These are phyloP conservation scores for Calliscelio sp. DNA, from an alignment of 2,888 invertebrate species.

Conservation along the genomic window DNA sequence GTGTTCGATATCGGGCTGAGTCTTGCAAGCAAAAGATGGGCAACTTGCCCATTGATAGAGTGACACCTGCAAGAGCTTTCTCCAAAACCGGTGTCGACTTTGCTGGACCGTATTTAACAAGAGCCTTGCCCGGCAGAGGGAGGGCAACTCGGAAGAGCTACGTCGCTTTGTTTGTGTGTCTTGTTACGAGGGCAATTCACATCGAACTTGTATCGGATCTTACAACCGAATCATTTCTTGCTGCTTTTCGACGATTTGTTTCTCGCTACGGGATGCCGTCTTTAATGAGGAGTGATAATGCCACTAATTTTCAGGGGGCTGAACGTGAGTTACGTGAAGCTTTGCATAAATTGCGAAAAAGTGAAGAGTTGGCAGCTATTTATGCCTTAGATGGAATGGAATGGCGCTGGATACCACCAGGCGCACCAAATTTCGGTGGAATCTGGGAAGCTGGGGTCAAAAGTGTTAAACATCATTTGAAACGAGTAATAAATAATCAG, in stretches of 20 bases:
- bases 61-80: not conserved
- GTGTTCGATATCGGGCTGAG: slow-evolving; percentile 17
- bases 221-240: slow-evolving; percentile 8
- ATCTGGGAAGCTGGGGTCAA: slow-evolving; percentile 39
- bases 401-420: slow-evolving; percentile 53
- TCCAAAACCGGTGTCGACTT: not conserved
- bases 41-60: not conserved
- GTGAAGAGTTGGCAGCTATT: not conserved
- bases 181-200: not conserved
- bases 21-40: slow-evolving; percentile 14
- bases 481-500: not conserved
- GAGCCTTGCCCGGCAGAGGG: not conserved
- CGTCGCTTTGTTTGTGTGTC: slow-evolving; percentile 6
- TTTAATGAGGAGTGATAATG: slow-evolving; percentile 13
- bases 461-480: slow-evolving; percentile 18
- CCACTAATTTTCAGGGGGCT: slow-evolving; percentile 41
- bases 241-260: not conserved
- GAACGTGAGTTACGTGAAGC: slow-evolving; percentile 13
- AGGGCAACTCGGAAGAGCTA: not conserved
- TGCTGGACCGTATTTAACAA: not conserved
- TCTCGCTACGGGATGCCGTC: not conserved
- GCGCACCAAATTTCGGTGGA: slow-evolving; percentile 42
- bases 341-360: not conserved
- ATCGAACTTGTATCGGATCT: slow-evolving; percentile 2
- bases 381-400: slow-evolving; percentile 8